These are phyloP conservation scores for Pyrgus malvae DNA, from an alignment of 2,888 invertebrate genomes.

Conservation along the genomic window DNA sequence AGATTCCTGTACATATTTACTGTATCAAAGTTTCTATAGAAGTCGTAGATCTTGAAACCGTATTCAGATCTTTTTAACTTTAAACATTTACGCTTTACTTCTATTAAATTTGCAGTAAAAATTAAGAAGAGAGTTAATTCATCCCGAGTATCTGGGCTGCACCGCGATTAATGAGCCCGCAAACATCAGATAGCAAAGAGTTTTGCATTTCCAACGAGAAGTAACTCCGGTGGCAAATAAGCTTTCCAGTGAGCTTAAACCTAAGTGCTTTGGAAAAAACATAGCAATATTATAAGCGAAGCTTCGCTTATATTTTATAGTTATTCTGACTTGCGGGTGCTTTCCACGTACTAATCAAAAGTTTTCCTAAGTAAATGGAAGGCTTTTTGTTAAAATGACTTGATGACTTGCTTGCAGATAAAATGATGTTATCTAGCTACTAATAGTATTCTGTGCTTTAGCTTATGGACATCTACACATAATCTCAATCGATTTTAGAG, in stretches of 20 bases:
- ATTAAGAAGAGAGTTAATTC: slow-evolving; percentile 18
- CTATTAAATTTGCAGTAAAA: slow-evolving; percentile 7
- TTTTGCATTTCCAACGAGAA: slow-evolving; percentile 23
- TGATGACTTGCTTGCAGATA: too few relatives aligned
- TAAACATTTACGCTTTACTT: slow-evolving; percentile 1
- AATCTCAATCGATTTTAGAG: too few relatives aligned
- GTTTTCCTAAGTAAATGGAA: too few relatives aligned
- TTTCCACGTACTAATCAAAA: slow-evolving; percentile 1
- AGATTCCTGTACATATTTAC: too few relatives aligned
- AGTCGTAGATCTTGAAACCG: too few relatives aligned
- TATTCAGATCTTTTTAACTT: background rate
- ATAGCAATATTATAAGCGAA: slow-evolving; percentile 14
- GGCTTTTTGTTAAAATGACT: too few relatives aligned
- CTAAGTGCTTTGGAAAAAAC: slow-evolving; percentile 20
- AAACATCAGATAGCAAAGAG: slow-evolving; percentile 20
- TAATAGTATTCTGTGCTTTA: too few relatives aligned
- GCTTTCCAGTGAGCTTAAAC: slow-evolving; percentile 20
- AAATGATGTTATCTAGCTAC: too few relatives aligned
- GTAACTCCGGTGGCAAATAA: slow-evolving; percentile 25
- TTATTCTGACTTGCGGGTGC: background rate
- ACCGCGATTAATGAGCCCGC: slow-evolving; percentile 23
- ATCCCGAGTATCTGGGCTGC: slow-evolving; percentile 14
- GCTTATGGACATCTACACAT: too few relatives aligned
- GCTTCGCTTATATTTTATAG: too few relatives aligned
- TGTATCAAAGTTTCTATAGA: too few relatives aligned